phyloP scores from a whole-genome alignment of 1,140 invertebrate species.

The Leptinotarsa defecta region DNA sequence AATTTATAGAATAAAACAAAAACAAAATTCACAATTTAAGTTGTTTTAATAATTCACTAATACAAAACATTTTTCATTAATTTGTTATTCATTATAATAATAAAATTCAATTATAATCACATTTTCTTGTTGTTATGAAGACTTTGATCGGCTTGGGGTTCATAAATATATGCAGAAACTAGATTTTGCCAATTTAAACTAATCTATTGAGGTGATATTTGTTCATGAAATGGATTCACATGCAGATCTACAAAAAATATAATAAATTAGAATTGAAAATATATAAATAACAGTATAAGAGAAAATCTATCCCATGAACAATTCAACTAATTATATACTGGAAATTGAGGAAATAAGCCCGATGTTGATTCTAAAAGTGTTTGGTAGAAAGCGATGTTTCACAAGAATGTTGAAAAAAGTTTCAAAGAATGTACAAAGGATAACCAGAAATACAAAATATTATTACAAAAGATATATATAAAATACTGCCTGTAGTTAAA shows the following conservation, averaged over 20 bases:
- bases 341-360: conserved; percentile 3
- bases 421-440: too few species aligned
- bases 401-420: too few species aligned
- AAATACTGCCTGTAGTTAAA: neutral
- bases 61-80: conserved; percentile 52
- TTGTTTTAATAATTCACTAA: conserved; percentile 54
- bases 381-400: too few species aligned
- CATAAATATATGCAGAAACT: conserved; percentile 45
- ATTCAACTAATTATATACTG: conserved; percentile 5
- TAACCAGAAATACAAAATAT: too few species aligned
- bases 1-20: conserved; percentile 19
- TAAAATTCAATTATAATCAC: conserved; percentile 54
- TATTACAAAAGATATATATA: too few species aligned
- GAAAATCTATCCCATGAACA: conserved; percentile 8
- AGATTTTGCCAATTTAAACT: neutral
- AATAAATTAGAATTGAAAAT: conserved; percentile 20
- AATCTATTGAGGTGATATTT: neutral
- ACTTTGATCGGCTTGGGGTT: conserved; percentile 48
- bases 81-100: conserved; percentile 51
- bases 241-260: conserved; percentile 26
- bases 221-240: conserved; percentile 8
- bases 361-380: too few species aligned
- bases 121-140: conserved; percentile 53
- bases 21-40: conserved; percentile 43
- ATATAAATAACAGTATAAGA: neutral